Evolutionary conservation across 2,888 invertebrate genomes (phyloP).

Genomic region (Eledona agricola): DNA sequence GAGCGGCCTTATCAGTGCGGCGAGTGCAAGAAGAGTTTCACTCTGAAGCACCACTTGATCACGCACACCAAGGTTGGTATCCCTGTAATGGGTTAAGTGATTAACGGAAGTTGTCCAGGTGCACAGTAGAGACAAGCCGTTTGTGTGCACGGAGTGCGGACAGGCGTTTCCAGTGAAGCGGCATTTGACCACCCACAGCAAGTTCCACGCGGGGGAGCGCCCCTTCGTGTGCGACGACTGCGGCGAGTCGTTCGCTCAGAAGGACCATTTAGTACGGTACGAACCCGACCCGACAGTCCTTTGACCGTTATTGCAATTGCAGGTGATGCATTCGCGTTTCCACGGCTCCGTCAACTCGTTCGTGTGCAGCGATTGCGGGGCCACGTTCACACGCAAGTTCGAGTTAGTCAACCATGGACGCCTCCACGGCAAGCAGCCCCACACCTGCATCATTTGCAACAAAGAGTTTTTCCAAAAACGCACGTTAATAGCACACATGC

Average conservation of each 20-base stretch:
- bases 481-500: constrained; percentile 83
- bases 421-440: constrained; percentile 81
- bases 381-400: constrained; percentile 85
- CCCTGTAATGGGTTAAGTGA: background rate
- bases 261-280: constrained; percentile 75
- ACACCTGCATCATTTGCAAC: constrained; percentile 82
- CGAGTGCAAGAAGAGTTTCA: constrained; percentile 88
- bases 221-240: constrained; percentile 90
- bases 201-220: constrained; percentile 86
- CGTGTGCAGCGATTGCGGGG: constrained; percentile 90
- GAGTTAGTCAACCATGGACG: constrained; percentile 86
- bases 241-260: constrained; percentile 90
- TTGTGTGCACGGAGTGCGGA: constrained; percentile 84
- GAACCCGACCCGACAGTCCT: background rate
- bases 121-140: constrained; percentile 82
- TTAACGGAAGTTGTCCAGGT: constrained; percentile 61
- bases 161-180: constrained; percentile 83
- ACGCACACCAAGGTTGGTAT: constrained; percentile 76
- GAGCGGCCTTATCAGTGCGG: constrained; percentile 84
- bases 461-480: constrained; percentile 88
- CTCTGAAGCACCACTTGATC: constrained; percentile 83
- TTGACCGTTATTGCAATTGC: constrained; percentile 38
- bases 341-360: constrained; percentile 97
- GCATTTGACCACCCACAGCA: constrained; percentile 84
- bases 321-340: constrained; percentile 88